Base-by-base conservation (phyloP, 2,113 vertebrate species). In the Eolophus roseicapilla region DNA sequence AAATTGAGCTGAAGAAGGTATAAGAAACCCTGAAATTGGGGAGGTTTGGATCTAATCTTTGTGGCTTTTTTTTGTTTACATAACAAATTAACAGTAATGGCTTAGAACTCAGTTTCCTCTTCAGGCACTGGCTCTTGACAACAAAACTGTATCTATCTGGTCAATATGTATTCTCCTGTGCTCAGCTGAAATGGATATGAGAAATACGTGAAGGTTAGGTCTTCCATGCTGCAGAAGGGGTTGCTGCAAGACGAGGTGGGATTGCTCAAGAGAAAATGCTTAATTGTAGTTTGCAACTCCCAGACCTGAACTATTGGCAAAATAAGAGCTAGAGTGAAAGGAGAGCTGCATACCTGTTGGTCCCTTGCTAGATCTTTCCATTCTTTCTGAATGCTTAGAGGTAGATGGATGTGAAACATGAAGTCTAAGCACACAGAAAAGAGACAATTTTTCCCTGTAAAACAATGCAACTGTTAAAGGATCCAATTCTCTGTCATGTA, bases 401-500 rank as follows among this genome's bases (percentile, higher is more conserved):
- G 28, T 31, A 80, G 46, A 25, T 8, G 15, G 24, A 29, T 52
- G 23, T 14, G 75, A 73, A 95, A 33, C n/a, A 59, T 2, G 1
- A 78, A 62, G 19, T 4, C 1, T 44, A 76, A 92, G 21, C 5
- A 60, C 10, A 44, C 3, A 47, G 39, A 41, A 70, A 50, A 69
- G 11, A 35, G 10, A 10, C 1, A 5, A 7, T 2, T 63, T 73
- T 59, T 35, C 46, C 21, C 17, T 59, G 49, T 35, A 70, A 69
- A 88, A 50, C 20, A 74, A 7, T 17, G 24, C 7, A 77, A 15
- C 6, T 39, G 13, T 35, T 55, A 41, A 76, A 77, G 17, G 41
- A 69, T 44, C 11, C 4, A 29, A 0, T n/a, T 44, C 4, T 79
- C 24, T 47, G 2, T 47, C 0, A 1, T 0, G 0, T 41, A 19